These are phyloP conservation scores for Bergia sp. DNA, from an alignment of 92 coral and sea anemone genomes.

Conservation along the genomic window DNA sequence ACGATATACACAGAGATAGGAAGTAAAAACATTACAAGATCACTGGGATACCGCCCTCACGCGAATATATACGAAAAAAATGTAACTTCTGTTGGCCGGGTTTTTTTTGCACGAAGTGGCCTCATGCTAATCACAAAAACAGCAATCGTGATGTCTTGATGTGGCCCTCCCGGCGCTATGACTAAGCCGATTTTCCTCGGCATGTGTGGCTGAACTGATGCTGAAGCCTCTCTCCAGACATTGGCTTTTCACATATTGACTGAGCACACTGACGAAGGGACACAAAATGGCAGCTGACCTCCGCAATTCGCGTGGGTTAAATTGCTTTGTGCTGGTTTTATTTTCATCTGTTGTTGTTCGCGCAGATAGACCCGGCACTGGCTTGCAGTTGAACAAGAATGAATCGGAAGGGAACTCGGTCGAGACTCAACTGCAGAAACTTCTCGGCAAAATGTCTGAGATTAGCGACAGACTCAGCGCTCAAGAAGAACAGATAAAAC, in stretches of 20 bases:
- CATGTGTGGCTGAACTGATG: background rate
- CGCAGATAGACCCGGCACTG: background rate
- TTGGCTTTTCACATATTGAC: background rate
- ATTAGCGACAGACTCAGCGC: slow-evolving; percentile 20
- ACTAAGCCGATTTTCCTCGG: background rate
- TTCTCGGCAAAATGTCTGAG: slow-evolving; percentile 9
- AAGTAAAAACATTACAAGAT: too few relatives aligned
- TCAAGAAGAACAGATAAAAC: slow-evolving; percentile 29
- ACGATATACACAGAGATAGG: too few relatives aligned
- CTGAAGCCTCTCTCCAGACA: background rate
- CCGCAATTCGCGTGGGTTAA: background rate
- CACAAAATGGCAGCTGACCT: slow-evolving; percentile 18
- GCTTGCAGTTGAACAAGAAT: background rate
- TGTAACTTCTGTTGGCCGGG: too few relatives aligned
- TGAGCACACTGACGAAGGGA: background rate
- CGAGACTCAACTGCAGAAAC: slow-evolving; percentile 11
- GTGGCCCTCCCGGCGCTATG: background rate
- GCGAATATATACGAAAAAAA: too few relatives aligned
- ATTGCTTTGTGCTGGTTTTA: background rate
- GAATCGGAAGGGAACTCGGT: background rate
- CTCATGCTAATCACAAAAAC: background rate
- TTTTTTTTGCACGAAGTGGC: background rate
- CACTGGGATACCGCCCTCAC: too few relatives aligned
- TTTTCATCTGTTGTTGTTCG: background rate
- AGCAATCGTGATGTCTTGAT: background rate